These are phyloP conservation scores for Borostomias antarcticus DNA, from an alignment of 2,797 vertebrate genomes.

Conservation along the genomic window DNA sequence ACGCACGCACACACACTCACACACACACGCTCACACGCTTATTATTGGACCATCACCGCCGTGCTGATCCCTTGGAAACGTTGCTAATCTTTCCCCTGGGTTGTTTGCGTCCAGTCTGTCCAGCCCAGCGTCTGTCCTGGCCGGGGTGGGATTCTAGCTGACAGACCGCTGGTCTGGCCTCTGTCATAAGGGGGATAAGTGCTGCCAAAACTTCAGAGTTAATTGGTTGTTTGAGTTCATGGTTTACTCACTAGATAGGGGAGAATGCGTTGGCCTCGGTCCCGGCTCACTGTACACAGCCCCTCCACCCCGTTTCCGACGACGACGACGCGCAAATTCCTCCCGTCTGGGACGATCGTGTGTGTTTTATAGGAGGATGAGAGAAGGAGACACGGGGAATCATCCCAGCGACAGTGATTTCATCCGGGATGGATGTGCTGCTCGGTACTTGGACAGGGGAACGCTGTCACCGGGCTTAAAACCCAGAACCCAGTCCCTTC, in stretches of 20 bases:
- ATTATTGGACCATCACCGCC: slow-evolving; percentile 9
- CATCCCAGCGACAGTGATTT: slow-evolving; percentile 26
- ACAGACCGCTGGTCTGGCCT: slow-evolving; percentile 62
- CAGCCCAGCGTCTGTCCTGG: slow-evolving; percentile 2
- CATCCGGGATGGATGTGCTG: slow-evolving; percentile 28
- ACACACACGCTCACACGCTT: slow-evolving; percentile 19
- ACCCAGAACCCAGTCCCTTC: no score
- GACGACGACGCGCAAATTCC: slow-evolving; percentile 32
- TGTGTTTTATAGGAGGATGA: slow-evolving; percentile 24
- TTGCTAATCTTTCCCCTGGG: slow-evolving; percentile 38
- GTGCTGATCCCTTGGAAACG: slow-evolving; percentile 29
- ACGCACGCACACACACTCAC: no score
- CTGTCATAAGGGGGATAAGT: slow-evolving; percentile 65
- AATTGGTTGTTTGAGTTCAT: slow-evolving; percentile 63
- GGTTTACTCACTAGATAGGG: slow-evolving; percentile 42
- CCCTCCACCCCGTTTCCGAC: slow-evolving; percentile 23
- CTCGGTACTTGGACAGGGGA: slow-evolving; percentile 4
- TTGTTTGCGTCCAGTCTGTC: slow-evolving; percentile 31
- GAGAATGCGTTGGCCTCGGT: slow-evolving; percentile 33
- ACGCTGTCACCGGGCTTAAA: slow-evolving; percentile 19
- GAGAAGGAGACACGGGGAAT: not conserved
- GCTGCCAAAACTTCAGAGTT: slow-evolving; percentile 53
- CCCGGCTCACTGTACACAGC: slow-evolving; percentile 27
- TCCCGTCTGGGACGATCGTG: slow-evolving; percentile 12
- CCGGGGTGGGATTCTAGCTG: no score